Conservation (phyloP, 2,797 vertebrate species). For the Geotria australis region DNA sequence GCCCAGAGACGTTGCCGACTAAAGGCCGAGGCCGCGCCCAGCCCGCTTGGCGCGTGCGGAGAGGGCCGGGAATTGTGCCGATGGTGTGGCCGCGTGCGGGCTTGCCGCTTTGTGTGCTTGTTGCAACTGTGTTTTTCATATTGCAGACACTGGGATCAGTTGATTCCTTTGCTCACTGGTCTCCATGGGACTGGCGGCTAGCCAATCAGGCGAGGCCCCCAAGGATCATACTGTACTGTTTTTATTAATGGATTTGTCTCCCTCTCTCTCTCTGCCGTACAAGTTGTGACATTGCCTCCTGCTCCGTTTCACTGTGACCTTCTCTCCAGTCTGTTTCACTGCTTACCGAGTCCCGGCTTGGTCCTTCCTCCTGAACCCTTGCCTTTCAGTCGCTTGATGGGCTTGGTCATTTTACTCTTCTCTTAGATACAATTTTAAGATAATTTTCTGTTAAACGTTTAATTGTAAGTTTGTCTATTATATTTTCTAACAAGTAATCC, state of each 20-base stretch:
- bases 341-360: no score
- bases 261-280: background rate
- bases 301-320: background rate
- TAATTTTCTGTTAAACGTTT: no score
- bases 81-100: background rate
- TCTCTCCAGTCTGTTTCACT: no score
- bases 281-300: background rate
- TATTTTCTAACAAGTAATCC: no score
- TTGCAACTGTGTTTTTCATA: constrained; percentile 46
- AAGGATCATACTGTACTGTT: background rate
- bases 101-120: constrained; percentile 8
- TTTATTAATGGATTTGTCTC: background rate
- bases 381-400: no score
- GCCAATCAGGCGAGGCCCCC: background rate
- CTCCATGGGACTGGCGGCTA: background rate
- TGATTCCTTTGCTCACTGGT: constrained; percentile 11
- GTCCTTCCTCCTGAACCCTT: no score
- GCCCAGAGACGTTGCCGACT: no score
- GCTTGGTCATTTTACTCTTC: no score
- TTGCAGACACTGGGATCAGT: constrained; percentile 43
- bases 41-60: background rate
- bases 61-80: background rate
- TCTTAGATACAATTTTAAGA: no score
- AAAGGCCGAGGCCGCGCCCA: background rate
- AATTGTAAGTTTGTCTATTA: no score